Conservation (phyloP, 2,888 invertebrate genomes). For the Epistrophe eligans region DNA sequence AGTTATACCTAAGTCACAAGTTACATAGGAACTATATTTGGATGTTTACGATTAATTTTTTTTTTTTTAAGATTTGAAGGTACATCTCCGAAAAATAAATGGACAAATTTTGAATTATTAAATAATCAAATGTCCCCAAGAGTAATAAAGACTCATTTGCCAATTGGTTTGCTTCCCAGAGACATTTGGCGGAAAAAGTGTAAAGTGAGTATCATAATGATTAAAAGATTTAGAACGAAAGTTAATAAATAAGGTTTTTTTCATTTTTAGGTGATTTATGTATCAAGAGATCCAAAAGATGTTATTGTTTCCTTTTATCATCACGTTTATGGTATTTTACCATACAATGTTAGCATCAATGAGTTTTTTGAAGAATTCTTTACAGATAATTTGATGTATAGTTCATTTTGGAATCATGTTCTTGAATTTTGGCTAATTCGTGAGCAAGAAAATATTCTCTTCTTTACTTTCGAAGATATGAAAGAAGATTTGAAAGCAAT, state of each 20-base stretch:
- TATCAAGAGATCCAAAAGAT: slow-evolving; percentile 32
- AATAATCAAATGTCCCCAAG: slow-evolving; percentile 59
- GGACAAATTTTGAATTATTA: background rate
- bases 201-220: slow-evolving; percentile 41
- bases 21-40: no score
- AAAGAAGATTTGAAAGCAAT: slow-evolving; percentile 23
- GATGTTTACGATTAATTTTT: no score
- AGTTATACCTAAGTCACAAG: no score
- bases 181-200: slow-evolving; percentile 67
- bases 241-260: background rate
- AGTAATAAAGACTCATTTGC: slow-evolving; percentile 71
- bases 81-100: background rate
- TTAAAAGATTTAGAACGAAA: background rate
- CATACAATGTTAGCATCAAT: slow-evolving; percentile 77
- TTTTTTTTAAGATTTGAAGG: slow-evolving; percentile 7
- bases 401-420: slow-evolving; percentile 64
- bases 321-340: background rate
- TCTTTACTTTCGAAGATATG: slow-evolving; percentile 39
- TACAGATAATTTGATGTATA: slow-evolving; percentile 42
- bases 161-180: slow-evolving; percentile 62
- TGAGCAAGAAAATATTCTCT: slow-evolving; percentile 26
- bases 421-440: slow-evolving; percentile 46
- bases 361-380: slow-evolving; percentile 78
- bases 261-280: slow-evolving; percentile 37
- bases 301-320: slow-evolving; percentile 35